Percentiles rank a stretch among this genome's conserved stretches.
These are phyloP conservation scores for Myotis findleyi DNA, from an alignment of 2,797 vertebrate genomes.

Conservation along the genomic window DNA sequence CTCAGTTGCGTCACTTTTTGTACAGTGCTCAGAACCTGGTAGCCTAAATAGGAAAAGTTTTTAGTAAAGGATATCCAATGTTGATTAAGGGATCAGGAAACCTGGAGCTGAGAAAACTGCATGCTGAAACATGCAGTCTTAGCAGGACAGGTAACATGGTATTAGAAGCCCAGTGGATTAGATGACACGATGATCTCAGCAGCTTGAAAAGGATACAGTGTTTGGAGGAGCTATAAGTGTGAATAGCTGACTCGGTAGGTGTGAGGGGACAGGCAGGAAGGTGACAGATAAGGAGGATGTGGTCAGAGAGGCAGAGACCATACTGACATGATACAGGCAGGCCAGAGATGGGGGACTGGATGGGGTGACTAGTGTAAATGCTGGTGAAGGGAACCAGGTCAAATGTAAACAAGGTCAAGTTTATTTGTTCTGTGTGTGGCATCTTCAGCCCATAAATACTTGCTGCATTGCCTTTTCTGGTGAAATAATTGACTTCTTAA, in stretches of 20 bases:
- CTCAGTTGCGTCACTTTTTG: background rate
- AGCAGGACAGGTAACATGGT: background rate
- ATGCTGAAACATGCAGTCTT: background rate
- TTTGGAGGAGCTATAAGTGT: background rate
- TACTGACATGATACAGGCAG: background rate
- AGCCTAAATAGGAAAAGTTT: background rate
- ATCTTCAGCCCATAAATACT: background rate
- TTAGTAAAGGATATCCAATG: background rate
- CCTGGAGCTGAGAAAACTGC: background rate
- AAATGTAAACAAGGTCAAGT: background rate
- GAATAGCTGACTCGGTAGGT: conserved; percentile 41
- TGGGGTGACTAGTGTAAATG: background rate
- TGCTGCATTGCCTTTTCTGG: background rate
- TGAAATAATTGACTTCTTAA: background rate
- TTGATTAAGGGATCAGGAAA: background rate
- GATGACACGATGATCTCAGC: background rate
- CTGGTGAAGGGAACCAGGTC: background rate
- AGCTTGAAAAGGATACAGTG: background rate
- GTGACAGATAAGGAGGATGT: conserved; percentile 22
- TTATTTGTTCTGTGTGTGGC: background rate
- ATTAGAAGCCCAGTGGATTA: background rate
- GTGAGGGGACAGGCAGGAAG: background rate
- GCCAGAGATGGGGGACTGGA: background rate
- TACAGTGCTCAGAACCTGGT: background rate
- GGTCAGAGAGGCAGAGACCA: conserved; percentile 1